These are phyloP conservation scores for Lophochroa leadbeateri DNA, from an alignment of 2,113 vertebrate genomes.

Conservation along the genomic window DNA sequence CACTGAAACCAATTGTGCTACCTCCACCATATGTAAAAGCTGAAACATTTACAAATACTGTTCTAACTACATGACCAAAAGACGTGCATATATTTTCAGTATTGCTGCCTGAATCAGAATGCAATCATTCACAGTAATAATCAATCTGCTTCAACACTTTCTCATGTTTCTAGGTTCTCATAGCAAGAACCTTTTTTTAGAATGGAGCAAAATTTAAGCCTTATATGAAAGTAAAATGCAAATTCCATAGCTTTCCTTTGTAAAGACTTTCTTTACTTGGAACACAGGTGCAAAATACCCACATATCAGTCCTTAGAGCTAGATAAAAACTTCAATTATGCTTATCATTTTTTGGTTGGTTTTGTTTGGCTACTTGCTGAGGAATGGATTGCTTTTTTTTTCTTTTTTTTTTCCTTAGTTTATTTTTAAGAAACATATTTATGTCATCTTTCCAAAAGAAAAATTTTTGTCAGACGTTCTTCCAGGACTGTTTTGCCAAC, in stretches of 20 bases:
- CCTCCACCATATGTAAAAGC: not conserved
- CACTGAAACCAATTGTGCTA: not conserved
- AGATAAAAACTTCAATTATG: not conserved
- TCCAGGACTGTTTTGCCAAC: not conserved
- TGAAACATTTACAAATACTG: not conserved
- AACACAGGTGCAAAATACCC: not conserved
- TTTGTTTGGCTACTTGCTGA: not conserved
- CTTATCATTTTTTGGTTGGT: not conserved
- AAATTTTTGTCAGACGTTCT: not conserved
- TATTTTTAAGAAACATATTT: not conserved
- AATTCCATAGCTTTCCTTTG: not conserved
- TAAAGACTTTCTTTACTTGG: not conserved
- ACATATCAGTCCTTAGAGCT: not conserved
- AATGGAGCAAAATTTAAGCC: not conserved
- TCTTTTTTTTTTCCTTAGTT: not conserved
- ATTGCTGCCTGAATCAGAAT: not conserved
- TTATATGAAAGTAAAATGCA: not conserved
- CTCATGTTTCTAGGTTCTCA: not conserved
- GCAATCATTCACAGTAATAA: not conserved
- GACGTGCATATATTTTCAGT: rapidly evolving
- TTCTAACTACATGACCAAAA: not conserved
- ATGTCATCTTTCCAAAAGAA: not conserved
- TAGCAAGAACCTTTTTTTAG: not conserved
- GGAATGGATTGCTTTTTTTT: not conserved
- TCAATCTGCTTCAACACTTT: not conserved